Base-by-base conservation (phyloP, 2,113 vertebrate genomes). In the Gymnocephalus cernua region DNA sequence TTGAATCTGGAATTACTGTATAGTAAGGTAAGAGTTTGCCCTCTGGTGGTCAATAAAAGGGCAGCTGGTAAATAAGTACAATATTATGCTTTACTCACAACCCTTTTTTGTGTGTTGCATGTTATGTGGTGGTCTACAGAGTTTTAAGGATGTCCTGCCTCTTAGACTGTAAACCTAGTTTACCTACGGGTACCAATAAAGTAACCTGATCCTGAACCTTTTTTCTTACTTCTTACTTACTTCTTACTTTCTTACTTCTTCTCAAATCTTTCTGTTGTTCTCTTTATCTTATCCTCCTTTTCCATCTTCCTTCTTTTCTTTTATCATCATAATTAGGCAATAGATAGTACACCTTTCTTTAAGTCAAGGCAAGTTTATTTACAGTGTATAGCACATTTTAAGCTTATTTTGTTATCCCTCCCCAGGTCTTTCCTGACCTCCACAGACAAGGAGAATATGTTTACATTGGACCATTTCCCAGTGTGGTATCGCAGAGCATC, bases 401-500 rank as follows among this genome's bases (percentile, higher is more conserved):
- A 45, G 41, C 25, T 21, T 89, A 53, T 86, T 88, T 41, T 73
- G n/a, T 47, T 68, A 66, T 86, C 50, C 85, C 75, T 85, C 86
- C 66, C 9, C 91, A 99, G 98, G 93, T 96, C 95, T 86, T 99
- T 99, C 93, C 95, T 99, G 93, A 96, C 95, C 0, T 85, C 89
- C 18, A 90, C 92, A 21, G 97, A 99, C 25, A 96, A 96, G 78
- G 95, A 96, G 82, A 99, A 96, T 57, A 93, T 97, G 83, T 99
- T 99, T 95, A 98, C 97, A 5, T 91, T 97, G 96, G 97, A 98
- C 89, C 96, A 96, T 90, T 99, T 98, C 86, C 98, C 98, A 0
- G 91, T 98, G 82, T 99, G 98, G 98, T 99, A 98, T 91, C 96
- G 97, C 41, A 94, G 96, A 83, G 97, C 98, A 0, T 95, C 96